Percentiles rank a stretch among this genome's conserved stretches.
phyloP scores from a whole-genome alignment of 2,113 vertebrate species.

The Bothrops jararaca region DNA sequence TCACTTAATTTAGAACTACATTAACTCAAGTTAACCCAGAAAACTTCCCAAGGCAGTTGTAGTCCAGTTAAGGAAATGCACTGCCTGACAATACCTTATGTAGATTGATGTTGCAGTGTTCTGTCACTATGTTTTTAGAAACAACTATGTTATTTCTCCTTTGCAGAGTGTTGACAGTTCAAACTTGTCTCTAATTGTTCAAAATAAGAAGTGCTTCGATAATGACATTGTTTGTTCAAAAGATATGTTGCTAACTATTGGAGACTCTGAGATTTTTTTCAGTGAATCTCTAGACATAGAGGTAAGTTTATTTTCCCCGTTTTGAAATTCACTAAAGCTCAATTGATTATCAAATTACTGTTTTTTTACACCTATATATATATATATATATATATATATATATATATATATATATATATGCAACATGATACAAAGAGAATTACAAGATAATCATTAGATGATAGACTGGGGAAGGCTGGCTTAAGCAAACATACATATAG shows the following conservation, averaged over 20 bases:
- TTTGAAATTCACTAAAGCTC: slow-evolving; percentile 35
- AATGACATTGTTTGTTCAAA: slow-evolving; percentile 96
- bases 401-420: no score
- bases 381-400: no score
- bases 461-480: not conserved
- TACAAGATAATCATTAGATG: not conserved
- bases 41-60: not conserved
- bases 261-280: slow-evolving; percentile 90
- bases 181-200: slow-evolving; percentile 88
- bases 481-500: not conserved
- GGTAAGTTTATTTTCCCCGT: slow-evolving; percentile 71
- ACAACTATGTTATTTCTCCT: slow-evolving; percentile 49
- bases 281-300: slow-evolving; percentile 85
- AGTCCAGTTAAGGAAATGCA: not conserved
- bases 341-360: not conserved
- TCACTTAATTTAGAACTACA: slow-evolving; percentile 7
- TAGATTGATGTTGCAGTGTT: slow-evolving; percentile 18
- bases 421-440: not conserved
- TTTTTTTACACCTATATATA: not conserved
- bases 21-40: slow-evolving; percentile 10
- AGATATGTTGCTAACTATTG: slow-evolving; percentile 88
- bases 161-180: slow-evolving; percentile 82
- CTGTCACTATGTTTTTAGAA: slow-evolving; percentile 14
- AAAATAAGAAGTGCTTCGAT: slow-evolving; percentile 98
- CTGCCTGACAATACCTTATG: not conserved